Percentiles rank a stretch among this genome's conserved stretches.
Conservation (phyloP, 35 echinoderm and acorn worm species). For the Heliocidaris erythrogramma region DNA sequence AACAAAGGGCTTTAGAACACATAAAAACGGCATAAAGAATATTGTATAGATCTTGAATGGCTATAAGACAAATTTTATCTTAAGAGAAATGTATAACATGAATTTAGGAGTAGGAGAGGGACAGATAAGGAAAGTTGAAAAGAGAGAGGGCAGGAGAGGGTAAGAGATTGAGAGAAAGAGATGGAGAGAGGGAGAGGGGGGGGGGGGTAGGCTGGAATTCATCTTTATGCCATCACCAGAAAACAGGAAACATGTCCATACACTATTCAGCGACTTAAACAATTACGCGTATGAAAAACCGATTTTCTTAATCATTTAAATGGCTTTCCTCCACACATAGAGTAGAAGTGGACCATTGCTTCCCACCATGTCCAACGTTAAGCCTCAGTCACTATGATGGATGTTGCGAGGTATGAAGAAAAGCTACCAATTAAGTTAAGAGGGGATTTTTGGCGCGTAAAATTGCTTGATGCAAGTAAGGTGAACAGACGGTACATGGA, state of each 20-base stretch:
- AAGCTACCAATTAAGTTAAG: constrained; percentile 49
- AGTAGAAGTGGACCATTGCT: not conserved
- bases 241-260: not conserved
- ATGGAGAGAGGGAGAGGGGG: not conserved
- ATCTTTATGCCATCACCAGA: not conserved
- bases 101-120: not conserved
- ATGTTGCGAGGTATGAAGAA: not conserved
- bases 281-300: constrained; percentile 11
- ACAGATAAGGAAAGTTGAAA: not conserved
- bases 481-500: constrained; percentile 25
- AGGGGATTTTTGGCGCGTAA: constrained; percentile 39
- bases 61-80: not conserved
- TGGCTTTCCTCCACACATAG: not conserved
- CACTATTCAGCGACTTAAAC: not conserved
- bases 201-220: not conserved
- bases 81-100: not conserved
- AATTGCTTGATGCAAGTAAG: not conserved
- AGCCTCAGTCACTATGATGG: not conserved
- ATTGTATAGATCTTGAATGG: not conserved
- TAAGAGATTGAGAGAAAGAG: not conserved
- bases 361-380: not conserved
- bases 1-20: not conserved
- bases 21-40: not conserved
- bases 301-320: constrained; percentile 41
- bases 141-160: not conserved